Base-by-base conservation (phyloP, 2,888 invertebrate species). In the Drosophila histrio region DNA sequence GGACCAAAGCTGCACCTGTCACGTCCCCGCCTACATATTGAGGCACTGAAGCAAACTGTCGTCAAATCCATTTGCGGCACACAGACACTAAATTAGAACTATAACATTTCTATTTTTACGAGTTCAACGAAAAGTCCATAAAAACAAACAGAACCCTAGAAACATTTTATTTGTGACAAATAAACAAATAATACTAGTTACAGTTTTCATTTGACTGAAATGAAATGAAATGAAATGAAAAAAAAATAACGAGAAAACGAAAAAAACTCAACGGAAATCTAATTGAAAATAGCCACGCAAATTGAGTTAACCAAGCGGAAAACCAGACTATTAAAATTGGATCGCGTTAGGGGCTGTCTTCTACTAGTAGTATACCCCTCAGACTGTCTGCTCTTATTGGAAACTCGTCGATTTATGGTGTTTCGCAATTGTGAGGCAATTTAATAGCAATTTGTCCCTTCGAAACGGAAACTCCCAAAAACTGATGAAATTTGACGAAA, bases 201-300 rank as follows among this genome's bases (percentile, higher is more conserved):
- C 41, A 36, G 19, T 11, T 43, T 46, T 44, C 62, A 44, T 75
- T 67, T 38, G 58, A 70, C 59, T 63, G 56, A 65, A 80, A 74
- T 68, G 50, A 63, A 77, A 70, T 68, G 68, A 75, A 46, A 28
- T 46, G 28, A 43, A 30, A n/a, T 15, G 11, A 68, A 59, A 52
- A 67, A 49, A 64, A 59, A 49, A 44, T 38, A 44, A 68, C 17
- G 22, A 21, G 30, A 28, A 38, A 5, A 5, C 22, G 36, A 57
- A 53, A 50, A 38, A 38, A 38, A 38, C 46, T 47, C 28, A 68
- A 61, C 84, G 81, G 84, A 84, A 82, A 79, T 79, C 77, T 89
- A 89, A 88, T 89, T 89, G 87, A 80, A 80, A 78, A 72, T 75
- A 85, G 80, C 80, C 89, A 89, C 89, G 89, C 89, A 83, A 79